Conservation (phyloP, 1,140 invertebrate species). For the Andricus grossulariae region DNA sequence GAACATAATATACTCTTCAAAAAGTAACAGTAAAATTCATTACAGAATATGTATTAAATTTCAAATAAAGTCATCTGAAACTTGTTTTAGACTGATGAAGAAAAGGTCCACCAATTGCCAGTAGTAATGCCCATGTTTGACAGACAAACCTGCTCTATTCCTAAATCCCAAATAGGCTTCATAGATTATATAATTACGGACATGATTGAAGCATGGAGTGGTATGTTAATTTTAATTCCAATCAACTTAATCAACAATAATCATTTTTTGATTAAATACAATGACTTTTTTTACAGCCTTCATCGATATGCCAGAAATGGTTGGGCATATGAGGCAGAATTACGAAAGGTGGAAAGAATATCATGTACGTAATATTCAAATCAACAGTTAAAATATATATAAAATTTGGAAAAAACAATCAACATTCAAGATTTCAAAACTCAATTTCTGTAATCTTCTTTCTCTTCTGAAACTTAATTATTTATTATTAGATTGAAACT, state of each 20-base stretch:
- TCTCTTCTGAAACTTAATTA: no score
- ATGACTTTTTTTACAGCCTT: slow-evolving; percentile 82
- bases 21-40: not conserved
- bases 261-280: not conserved
- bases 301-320: slow-evolving; percentile 93
- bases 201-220: slow-evolving; percentile 98
- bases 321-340: slow-evolving; percentile 88
- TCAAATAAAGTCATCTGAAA: slow-evolving; percentile 8
- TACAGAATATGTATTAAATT: slow-evolving; percentile 4
- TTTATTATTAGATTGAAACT: no score
- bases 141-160: slow-evolving; percentile 92
- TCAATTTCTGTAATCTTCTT: no score
- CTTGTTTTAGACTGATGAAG: slow-evolving; percentile 90
- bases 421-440: no score
- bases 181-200: slow-evolving; percentile 97
- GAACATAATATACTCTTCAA: not conserved
- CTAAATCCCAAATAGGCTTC: slow-evolving; percentile 97
- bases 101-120: slow-evolving; percentile 88
- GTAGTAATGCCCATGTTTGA: slow-evolving; percentile 99
- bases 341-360: slow-evolving; percentile 93
- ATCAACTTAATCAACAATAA: slow-evolving; percentile 38
- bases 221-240: slow-evolving; percentile 75
- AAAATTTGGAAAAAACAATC: no score
- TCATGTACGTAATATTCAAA: slow-evolving; percentile 57
- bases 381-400: no score